Percentiles rank a stretch among this genome's conserved stretches.
Conservation (phyloP, 1,140 invertebrate genomes). For the Drosophila micromelanica region DNA sequence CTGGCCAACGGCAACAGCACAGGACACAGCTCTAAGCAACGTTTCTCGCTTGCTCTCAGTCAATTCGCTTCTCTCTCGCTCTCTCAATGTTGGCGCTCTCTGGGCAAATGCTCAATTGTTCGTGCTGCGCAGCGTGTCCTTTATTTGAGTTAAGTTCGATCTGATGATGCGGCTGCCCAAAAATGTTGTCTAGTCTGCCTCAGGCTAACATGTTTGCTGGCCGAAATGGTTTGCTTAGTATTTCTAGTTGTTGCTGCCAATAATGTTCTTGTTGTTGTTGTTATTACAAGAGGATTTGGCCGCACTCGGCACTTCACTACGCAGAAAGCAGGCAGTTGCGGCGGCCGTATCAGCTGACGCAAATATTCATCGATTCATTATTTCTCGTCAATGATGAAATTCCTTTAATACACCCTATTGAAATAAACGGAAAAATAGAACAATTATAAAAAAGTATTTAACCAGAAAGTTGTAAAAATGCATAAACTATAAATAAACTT, state of each 20-base stretch:
- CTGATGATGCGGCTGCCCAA: slow-evolving; percentile 48
- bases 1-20: slow-evolving; percentile 30
- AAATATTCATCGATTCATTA: slow-evolving; percentile 81
- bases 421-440: slow-evolving; percentile 14
- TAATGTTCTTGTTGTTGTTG: slow-evolving; percentile 21
- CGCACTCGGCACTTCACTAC: slow-evolving; percentile 38
- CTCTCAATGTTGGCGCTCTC: slow-evolving; percentile 5
- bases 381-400: slow-evolving; percentile 66
- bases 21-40: slow-evolving; percentile 12
- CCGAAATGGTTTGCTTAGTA: slow-evolving; percentile 40
- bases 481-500: slow-evolving; percentile 12
- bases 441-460: not conserved
- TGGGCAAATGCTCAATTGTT: slow-evolving; percentile 44
- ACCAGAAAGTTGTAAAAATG: not conserved
- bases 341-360: slow-evolving; percentile 64
- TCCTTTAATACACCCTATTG: slow-evolving; percentile 38
- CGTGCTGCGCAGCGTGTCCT: slow-evolving; percentile 55
- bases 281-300: slow-evolving; percentile 42
- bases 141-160: slow-evolving; percentile 47
- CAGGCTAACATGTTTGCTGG: slow-evolving; percentile 55
- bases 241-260: slow-evolving; percentile 25
- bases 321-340: slow-evolving; percentile 69
- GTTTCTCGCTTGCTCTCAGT: slow-evolving; percentile 27
- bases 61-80: slow-evolving; percentile 11
- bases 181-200: slow-evolving; percentile 47